Base-by-base conservation (phyloP, 2,888 invertebrate genomes). In the Torymus texanus region DNA sequence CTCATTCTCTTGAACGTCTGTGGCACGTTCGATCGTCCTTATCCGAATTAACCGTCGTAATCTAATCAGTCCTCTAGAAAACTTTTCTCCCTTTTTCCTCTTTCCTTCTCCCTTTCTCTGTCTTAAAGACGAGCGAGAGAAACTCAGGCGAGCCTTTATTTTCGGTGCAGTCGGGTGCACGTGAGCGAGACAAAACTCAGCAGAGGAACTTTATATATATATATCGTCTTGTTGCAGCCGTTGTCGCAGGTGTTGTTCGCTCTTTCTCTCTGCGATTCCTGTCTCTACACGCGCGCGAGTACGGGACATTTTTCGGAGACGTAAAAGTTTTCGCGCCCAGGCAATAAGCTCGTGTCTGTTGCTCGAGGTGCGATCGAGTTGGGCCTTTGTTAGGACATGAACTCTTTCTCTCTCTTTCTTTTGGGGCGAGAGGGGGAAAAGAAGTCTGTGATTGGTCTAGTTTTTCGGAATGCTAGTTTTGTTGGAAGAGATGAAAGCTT, bases 21-120 rank as follows among this genome's bases (percentile, higher is more conserved):
- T 41, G 41, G 50, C 77, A 77, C 77, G 77, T 77, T 59, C 77
- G 63, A 66, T 80, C 81, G 56, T 58, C 70, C 77, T 75, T 58
- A 65, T 79, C 53, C 56, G 83, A 85, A 84, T 86, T 85, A 85
- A 85, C 85, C 82, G 82, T 83, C 82, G 84, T 83, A 86, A 86
- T 85, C 85, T 85, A 85, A 86, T 86, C 84, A 85, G 83, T 79
- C 41, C 41, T 41, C 79, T 84, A 80, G 83, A 84, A 82, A 62
- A 82, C 83, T 80, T 83, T 84, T 81, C 79, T 65, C 72, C 71
- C 53, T 65, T 41, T 41, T 41, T 41, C 41, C 10, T 41, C 8
- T 41, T 1, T 5, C 29, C 5, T 5, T 29, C 29, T 41, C 41
- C 8, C 8, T 8, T 8, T 8, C 41, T 41, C 41, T 41, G 41